phyloP scores from a whole-genome alignment of 2,797 vertebrate species.

The Cygnus olor region DNA sequence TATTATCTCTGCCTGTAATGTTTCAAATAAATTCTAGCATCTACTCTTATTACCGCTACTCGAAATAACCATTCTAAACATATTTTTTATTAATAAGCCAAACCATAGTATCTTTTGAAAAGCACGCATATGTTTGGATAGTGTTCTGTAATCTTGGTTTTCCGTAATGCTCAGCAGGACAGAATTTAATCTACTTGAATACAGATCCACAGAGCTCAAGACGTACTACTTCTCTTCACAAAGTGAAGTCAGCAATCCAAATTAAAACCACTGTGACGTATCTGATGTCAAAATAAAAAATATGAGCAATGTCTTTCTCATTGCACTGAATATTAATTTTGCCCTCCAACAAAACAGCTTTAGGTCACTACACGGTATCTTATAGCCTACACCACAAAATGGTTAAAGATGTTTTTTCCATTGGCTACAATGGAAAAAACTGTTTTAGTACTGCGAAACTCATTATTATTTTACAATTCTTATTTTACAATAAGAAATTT shows the following conservation, averaged over 20 bases:
- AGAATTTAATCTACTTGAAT: not conserved
- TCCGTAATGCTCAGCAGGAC: not conserved
- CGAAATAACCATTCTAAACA: not conserved
- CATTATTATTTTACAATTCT: not conserved
- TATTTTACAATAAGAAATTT: not conserved
- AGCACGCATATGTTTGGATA: not conserved
- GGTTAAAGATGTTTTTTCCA: not conserved
- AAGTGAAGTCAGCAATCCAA: constrained; percentile 11
- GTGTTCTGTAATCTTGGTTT: not conserved
- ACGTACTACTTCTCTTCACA: not conserved
- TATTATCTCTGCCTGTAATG: not conserved
- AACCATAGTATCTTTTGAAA: not conserved
- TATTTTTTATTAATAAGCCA: not conserved
- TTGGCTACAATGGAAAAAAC: not conserved
- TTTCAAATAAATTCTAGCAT: constrained; percentile 14
- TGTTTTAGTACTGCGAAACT: not conserved
- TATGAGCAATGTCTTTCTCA: constrained; percentile 26
- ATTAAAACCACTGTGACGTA: constrained; percentile 14
- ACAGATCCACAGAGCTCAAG: not conserved
- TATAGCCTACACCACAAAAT: not conserved
- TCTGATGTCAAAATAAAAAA: constrained; percentile 14
- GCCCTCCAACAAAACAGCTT: constrained; percentile 26
- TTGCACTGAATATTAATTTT: constrained; percentile 28
- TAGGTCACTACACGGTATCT: not conserved
- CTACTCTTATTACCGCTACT: not conserved